phyloP scores from a whole-genome alignment of 2,888 invertebrate species.

The Pheosia gnoma region DNA sequence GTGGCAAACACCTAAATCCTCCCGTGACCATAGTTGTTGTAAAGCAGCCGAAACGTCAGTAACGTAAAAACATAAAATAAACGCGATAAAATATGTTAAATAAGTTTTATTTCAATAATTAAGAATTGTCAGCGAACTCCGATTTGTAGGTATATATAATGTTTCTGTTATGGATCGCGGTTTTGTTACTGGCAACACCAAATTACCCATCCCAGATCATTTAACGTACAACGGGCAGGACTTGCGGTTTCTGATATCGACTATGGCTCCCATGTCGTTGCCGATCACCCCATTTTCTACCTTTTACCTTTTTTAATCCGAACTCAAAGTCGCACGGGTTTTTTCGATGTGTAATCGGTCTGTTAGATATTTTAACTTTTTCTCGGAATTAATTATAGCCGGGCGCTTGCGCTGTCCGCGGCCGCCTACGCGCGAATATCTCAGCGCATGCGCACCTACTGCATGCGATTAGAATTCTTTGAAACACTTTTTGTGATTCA shows the following conservation, averaged over 20 bases:
- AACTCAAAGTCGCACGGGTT: conserved; percentile 41
- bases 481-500: conserved; percentile 3
- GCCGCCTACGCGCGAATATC: conserved; percentile 6
- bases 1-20: too few species aligned
- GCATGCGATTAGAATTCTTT: conserved; percentile 5
- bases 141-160: too few species aligned
- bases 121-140: too few species aligned
- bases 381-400: conserved; percentile 19
- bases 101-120: too few species aligned
- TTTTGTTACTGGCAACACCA: conserved; percentile 26
- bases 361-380: conserved; percentile 18
- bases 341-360: conserved; percentile 31
- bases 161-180: too few species aligned
- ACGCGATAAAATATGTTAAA: too few species aligned
- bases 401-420: neutral
- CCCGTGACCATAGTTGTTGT: too few species aligned
- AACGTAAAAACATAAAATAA: too few species aligned
- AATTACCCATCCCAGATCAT: conserved; percentile 31
- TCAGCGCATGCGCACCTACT: conserved; percentile 3
- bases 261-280: conserved; percentile 67
- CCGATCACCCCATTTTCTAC: conserved; percentile 27
- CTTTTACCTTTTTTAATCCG: conserved; percentile 29
- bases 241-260: conserved; percentile 69
- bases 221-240: conserved; percentile 49
- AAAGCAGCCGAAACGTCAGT: too few species aligned